These are phyloP conservation scores for Osmerus mordax DNA, from an alignment of 2,113 vertebrate genomes.

Conservation along the genomic window DNA sequence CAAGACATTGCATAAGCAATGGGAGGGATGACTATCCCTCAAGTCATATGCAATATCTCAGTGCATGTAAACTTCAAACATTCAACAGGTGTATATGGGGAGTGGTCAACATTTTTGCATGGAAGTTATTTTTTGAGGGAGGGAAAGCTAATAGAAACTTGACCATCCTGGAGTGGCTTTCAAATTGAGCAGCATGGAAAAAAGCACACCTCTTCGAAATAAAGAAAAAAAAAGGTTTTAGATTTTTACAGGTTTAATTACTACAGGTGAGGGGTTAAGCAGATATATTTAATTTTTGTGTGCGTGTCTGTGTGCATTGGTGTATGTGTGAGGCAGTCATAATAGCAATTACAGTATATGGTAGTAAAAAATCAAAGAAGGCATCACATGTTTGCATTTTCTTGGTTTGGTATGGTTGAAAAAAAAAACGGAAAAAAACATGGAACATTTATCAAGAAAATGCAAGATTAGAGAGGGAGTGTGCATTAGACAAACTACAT, in stretches of 20 bases:
- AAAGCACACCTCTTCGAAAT: slow-evolving; percentile 63
- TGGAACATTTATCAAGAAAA: background rate
- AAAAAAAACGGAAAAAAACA: background rate
- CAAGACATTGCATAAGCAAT: slow-evolving; percentile 61
- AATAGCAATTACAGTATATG: slow-evolving; percentile 67
- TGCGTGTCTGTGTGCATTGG: slow-evolving; percentile 38
- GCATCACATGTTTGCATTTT: slow-evolving; percentile 44
- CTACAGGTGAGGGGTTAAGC: slow-evolving; percentile 50
- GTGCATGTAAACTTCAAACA: slow-evolving; percentile 54
- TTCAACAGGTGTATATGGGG: slow-evolving; percentile 63
- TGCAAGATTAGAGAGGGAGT: slow-evolving; percentile 31
- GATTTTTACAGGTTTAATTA: slow-evolving; percentile 13
- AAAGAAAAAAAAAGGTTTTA: slow-evolving; percentile 43
- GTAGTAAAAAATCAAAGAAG: background rate
- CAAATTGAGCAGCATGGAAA: slow-evolving; percentile 59
- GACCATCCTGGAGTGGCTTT: slow-evolving; percentile 54
- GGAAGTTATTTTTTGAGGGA: slow-evolving; percentile 64
- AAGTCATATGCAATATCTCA: slow-evolving; percentile 67
- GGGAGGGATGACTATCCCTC: slow-evolving; percentile 43
- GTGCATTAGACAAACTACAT: slow-evolving; percentile 63
- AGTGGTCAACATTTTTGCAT: slow-evolving; percentile 72
- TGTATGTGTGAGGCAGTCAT: slow-evolving; percentile 63
- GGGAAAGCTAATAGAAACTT: slow-evolving; percentile 47
- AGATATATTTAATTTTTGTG: slow-evolving; percentile 56
- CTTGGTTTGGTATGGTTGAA: slow-evolving; percentile 45